Conservation (phyloP, 2,888 invertebrate species). For the Tinea semifulvella region DNA sequence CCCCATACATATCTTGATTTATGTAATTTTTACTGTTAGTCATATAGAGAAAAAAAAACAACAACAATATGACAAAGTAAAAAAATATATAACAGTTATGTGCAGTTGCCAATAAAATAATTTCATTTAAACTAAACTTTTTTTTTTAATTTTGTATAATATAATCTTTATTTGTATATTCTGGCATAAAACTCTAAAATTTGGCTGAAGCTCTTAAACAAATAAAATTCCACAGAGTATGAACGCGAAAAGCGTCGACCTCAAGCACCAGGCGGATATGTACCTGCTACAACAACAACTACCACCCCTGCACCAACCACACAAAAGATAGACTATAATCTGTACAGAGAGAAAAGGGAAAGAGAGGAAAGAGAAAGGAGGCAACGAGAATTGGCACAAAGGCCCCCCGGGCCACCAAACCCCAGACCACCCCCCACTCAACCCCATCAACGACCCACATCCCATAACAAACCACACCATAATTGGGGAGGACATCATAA, state of each 20-base stretch:
- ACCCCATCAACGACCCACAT: conserved; percentile 25
- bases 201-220: too few relatives aligned
- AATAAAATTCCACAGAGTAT: conserved; percentile 47
- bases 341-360: conserved; percentile 73
- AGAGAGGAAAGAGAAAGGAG: conserved; percentile 64
- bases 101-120: too few relatives aligned
- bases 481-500: conserved; percentile 41
- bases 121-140: too few relatives aligned
- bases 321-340: conserved; percentile 65
- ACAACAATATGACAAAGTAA: too few relatives aligned
- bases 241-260: conserved; percentile 54
- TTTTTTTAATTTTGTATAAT: too few relatives aligned
- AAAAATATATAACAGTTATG: too few relatives aligned
- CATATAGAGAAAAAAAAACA: too few relatives aligned
- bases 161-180: too few relatives aligned
- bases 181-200: too few relatives aligned
- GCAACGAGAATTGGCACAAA: conserved; percentile 28
- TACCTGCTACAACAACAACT: conserved; percentile 37
- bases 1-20: too few relatives aligned
- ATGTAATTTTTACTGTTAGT: too few relatives aligned
- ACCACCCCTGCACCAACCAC: conserved; percentile 41
- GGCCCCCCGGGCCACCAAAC: conserved; percentile 28
- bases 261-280: conserved; percentile 51
- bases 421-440: conserved; percentile 26
- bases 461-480: conserved; percentile 40